Evolutionary conservation across 2,113 vertebrate genomes (phyloP).

Genomic region (Daubentonia madagascariensis): DNA sequence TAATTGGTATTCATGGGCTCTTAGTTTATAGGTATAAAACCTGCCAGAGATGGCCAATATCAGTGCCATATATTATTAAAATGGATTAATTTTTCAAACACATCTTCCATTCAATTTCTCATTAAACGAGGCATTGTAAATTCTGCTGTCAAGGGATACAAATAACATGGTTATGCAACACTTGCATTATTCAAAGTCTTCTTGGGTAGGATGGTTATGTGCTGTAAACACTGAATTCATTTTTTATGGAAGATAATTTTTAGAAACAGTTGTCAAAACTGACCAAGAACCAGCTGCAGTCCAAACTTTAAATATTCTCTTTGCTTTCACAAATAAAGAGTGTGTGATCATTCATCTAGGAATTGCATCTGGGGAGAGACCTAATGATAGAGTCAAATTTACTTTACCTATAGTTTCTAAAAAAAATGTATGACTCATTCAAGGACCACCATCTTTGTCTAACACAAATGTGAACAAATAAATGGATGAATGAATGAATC

Average conservation of each 20-base stretch:
- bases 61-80: conserved; percentile 61
- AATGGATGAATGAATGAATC: background rate
- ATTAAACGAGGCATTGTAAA: conserved; percentile 67
- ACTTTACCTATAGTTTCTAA: background rate
- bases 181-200: conserved; percentile 19
- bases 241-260: conserved; percentile 41
- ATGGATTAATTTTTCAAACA: conserved; percentile 72
- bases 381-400: background rate
- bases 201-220: conserved; percentile 40
- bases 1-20: conserved; percentile 69
- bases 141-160: conserved; percentile 64
- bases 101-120: conserved; percentile 62
- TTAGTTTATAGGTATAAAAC: conserved; percentile 56
- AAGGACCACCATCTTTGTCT: background rate
- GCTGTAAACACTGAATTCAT: conserved; percentile 51
- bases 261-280: conserved; percentile 33
- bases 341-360: background rate
- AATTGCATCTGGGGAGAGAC: background rate
- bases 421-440: background rate
- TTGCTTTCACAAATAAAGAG: background rate
- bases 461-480: background rate
- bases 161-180: conserved; percentile 69
- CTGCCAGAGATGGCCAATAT: conserved; percentile 60
- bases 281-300: background rate
- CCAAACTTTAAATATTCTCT: background rate